Conservation (phyloP, 2,113 vertebrate genomes). For the Zapus hudsonius region DNA sequence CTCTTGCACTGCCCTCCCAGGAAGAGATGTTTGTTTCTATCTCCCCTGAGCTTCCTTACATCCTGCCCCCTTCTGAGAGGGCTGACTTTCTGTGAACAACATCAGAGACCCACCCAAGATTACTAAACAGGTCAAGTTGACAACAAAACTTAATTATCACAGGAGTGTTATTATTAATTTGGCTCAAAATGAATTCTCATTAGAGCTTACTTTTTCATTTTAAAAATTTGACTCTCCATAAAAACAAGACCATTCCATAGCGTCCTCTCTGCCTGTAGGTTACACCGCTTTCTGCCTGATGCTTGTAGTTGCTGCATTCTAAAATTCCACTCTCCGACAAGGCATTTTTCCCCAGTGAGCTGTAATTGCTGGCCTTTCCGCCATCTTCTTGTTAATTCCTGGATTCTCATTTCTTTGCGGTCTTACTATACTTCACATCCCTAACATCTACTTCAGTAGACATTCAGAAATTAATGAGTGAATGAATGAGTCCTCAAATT, state of each 20-base stretch:
- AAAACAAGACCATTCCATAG: not conserved
- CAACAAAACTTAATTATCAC: too few species aligned
- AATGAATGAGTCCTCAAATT: not conserved
- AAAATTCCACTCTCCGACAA: not conserved
- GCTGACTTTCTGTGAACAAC: too few species aligned
- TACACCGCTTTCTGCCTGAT: not conserved
- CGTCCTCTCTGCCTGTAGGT: not conserved
- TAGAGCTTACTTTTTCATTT: not conserved
- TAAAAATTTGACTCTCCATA: not conserved
- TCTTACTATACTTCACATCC: not conserved
- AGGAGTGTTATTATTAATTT: too few species aligned
- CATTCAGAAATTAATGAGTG: not conserved
- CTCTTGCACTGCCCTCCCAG: too few species aligned
- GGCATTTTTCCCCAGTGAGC: not conserved
- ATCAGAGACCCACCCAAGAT: too few species aligned
- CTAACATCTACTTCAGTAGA: not conserved
- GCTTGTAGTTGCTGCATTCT: not conserved
- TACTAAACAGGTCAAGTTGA: too few species aligned
- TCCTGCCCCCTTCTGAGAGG: too few species aligned
- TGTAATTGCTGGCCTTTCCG: not conserved
- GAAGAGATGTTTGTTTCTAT: too few species aligned
- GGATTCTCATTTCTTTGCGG: not conserved
- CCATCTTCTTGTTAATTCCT: too few species aligned
- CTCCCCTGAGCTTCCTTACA: too few species aligned
- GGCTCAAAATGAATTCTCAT: conserved; percentile 1